These are phyloP conservation scores for Bathynomus jamesi DNA, from an alignment of 1,140 invertebrate species.

Conservation along the genomic window DNA sequence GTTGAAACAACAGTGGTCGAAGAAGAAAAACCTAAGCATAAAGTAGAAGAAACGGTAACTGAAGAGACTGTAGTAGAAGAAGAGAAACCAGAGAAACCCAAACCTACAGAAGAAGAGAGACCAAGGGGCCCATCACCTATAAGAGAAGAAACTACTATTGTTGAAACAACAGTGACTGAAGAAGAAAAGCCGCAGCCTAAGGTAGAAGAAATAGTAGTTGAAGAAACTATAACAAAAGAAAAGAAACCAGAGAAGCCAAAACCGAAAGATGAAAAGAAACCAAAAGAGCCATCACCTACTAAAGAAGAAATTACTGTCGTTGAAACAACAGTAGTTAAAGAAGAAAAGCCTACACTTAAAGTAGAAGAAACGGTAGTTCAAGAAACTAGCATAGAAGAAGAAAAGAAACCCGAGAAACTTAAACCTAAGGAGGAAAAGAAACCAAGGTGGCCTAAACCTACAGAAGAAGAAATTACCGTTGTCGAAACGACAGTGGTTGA, in stretches of 20 bases:
- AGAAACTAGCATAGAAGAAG: not conserved
- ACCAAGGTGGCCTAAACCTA: not conserved
- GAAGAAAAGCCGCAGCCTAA: not conserved
- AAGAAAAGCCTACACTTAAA: not conserved
- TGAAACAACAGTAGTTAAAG: not conserved
- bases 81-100: not conserved
- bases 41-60: not conserved
- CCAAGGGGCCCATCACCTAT: not conserved
- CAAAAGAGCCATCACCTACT: too few relatives aligned
- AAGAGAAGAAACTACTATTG: not conserved
- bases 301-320: not conserved
- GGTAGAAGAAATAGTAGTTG: slow-evolving; percentile 3
- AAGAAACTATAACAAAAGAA: slow-evolving; percentile 5
- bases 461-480: not conserved
- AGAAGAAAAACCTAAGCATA: not conserved
- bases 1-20: too few relatives aligned
- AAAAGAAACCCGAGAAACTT: not conserved
- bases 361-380: not conserved
- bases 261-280: not conserved
- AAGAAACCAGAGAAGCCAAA: not conserved
- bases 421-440: not conserved
- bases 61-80: not conserved
- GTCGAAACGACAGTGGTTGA: not conserved
- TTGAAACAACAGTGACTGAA: slow-evolving; percentile 1
- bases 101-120: not conserved